Conservation (phyloP, 2,888 invertebrate genomes). For the Drosophila neotestacea region DNA sequence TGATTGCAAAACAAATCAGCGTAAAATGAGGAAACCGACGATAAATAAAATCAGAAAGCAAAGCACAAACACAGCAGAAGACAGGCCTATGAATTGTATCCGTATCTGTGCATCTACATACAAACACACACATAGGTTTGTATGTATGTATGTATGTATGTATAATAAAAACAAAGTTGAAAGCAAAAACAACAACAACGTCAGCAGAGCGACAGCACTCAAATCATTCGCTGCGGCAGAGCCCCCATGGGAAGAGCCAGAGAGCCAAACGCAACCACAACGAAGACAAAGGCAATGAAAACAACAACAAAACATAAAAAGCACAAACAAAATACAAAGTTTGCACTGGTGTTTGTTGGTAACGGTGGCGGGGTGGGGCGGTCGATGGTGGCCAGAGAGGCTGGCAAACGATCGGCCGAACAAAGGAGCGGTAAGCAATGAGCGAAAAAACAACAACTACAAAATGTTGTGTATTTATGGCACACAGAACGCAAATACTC, state of each 20-base stretch:
- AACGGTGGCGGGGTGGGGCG: not conserved
- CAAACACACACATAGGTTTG: not conserved
- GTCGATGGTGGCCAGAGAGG: constrained; percentile 19
- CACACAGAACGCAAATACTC: constrained; percentile 36
- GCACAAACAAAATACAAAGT: constrained; percentile 30
- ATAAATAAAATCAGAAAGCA: constrained; percentile 73
- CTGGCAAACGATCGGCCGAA: constrained; percentile 50
- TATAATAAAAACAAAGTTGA: constrained; percentile 46
- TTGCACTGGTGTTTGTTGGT: constrained; percentile 30
- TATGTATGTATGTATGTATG: constrained; percentile 45
- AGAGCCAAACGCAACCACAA: constrained; percentile 25
- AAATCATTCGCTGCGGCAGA: constrained; percentile 35
- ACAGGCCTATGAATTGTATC: constrained; percentile 43
- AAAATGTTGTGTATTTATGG: constrained; percentile 49
- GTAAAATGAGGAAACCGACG: constrained; percentile 73
- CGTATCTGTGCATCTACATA: constrained; percentile 47
- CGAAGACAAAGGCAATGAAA: constrained; percentile 49
- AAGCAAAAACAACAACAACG: constrained; percentile 24
- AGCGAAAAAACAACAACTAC: constrained; percentile 33
- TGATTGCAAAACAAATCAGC: constrained; percentile 78
- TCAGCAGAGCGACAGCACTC: constrained; percentile 24
- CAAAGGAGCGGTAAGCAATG: constrained; percentile 54
- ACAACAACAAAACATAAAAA: constrained; percentile 1
- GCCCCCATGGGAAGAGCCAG: constrained; percentile 56
- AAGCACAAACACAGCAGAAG: constrained; percentile 25